phyloP scores from a whole-genome alignment of 2,113 vertebrate genomes.

The Festucalex cinctus region DNA sequence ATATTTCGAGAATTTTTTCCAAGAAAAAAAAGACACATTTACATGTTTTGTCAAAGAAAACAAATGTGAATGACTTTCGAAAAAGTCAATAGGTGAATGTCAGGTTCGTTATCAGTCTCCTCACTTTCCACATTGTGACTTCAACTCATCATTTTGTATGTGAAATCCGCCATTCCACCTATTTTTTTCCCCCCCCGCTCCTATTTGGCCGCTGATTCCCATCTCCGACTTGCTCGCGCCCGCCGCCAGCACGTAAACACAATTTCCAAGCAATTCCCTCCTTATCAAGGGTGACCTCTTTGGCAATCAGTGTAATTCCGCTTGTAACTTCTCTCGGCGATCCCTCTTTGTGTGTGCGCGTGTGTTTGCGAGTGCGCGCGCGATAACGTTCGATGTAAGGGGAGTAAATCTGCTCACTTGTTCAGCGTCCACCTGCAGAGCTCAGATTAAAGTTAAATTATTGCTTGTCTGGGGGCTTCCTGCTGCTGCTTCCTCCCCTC shows the following conservation, averaged over 20 bases:
- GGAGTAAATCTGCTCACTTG: conserved; percentile 42
- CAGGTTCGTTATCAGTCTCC: background rate
- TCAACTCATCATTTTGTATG: background rate
- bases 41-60: too few relatives aligned
- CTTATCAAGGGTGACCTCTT: conserved; percentile 48
- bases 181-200: conserved; percentile 4
- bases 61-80: too few relatives aligned
- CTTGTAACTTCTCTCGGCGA: conserved; percentile 28
- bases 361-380: conserved; percentile 32
- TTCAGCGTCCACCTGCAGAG: conserved; percentile 52
- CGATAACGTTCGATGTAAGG: conserved; percentile 54
- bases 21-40: too few relatives aligned
- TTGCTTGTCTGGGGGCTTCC: conserved; percentile 36
- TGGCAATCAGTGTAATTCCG: conserved; percentile 56
- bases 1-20: too few relatives aligned
- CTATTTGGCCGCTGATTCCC: background rate
- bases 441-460: conserved; percentile 68
- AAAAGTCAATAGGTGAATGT: background rate
- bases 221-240: conserved; percentile 18
- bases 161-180: conserved; percentile 14
- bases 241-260: conserved; percentile 43
- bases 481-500: conserved; percentile 34
- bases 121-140: background rate
- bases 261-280: conserved; percentile 30
- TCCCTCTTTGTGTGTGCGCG: conserved; percentile 3